A percentile compares a stretch with the other conserved stretches of the same genome.
phyloP scores from a whole-genome alignment of 2,888 invertebrate species.

The Callimorpha dominula region DNA sequence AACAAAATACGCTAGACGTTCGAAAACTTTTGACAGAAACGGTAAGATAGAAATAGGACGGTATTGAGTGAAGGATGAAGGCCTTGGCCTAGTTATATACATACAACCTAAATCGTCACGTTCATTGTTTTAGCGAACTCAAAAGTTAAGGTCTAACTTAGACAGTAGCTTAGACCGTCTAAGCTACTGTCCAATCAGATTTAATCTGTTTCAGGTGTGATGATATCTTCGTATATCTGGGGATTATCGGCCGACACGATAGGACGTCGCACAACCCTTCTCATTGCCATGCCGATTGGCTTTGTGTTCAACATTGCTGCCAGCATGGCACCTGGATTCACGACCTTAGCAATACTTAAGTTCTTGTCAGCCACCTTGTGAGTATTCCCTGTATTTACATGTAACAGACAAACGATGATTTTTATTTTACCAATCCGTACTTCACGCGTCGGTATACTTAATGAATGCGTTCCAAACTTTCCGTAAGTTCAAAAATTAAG shows the following conservation, averaged over 20 bases:
- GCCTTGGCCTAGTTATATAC: too few species aligned
- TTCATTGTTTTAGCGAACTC: background rate
- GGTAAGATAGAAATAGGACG: too few species aligned
- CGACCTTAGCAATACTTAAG: slow-evolving; percentile 65
- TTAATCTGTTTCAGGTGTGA: slow-evolving; percentile 57
- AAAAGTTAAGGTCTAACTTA: background rate
- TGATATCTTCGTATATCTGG: slow-evolving; percentile 77
- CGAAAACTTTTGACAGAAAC: too few species aligned
- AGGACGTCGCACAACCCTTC: slow-evolving; percentile 68
- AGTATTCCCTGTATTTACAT: slow-evolving; percentile 43
- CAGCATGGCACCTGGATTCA: slow-evolving; percentile 69
- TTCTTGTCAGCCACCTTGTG: slow-evolving; percentile 74
- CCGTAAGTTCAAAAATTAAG: background rate
- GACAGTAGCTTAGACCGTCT: too few species aligned
- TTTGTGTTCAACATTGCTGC: slow-evolving; percentile 63
- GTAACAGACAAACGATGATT: too few species aligned
- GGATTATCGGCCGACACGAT: slow-evolving; percentile 74
- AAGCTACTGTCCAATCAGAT: background rate
- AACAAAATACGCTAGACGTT: too few species aligned
- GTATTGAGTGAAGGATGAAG: too few species aligned
- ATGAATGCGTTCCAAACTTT: too few species aligned
- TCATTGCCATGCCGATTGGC: slow-evolving; percentile 74
- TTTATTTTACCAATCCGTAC: too few species aligned
- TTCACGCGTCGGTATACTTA: too few species aligned
- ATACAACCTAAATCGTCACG: too few species aligned